These are phyloP conservation scores for Magallana gigas DNA, from an alignment of 1,140 invertebrate species.

Conservation along the genomic window DNA sequence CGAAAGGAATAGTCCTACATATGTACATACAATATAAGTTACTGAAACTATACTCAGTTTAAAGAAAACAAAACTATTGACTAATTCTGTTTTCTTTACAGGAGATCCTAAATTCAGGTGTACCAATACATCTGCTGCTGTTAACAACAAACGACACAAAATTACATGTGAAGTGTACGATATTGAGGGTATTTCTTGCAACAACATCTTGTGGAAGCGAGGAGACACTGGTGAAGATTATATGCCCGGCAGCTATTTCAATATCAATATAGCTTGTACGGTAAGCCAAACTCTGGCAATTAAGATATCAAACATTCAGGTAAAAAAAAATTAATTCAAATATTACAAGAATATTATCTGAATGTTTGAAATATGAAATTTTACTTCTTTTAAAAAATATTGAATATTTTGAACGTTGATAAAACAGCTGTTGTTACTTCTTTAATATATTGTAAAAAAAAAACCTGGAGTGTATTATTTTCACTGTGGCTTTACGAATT, in stretches of 20 bases:
- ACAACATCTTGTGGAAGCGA: background rate
- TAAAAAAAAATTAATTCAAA: background rate
- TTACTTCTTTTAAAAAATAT: too few relatives aligned
- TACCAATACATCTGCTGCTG: background rate
- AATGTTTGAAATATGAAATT: too few relatives aligned
- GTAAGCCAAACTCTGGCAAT: background rate
- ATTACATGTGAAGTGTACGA: background rate
- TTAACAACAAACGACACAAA: background rate
- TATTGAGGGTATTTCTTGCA: background rate
- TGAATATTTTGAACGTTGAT: too few relatives aligned
- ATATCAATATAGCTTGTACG: background rate
- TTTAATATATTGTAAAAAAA: too few relatives aligned
- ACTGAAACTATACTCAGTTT: too few relatives aligned
- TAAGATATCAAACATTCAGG: background rate
- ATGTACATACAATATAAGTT: too few relatives aligned
- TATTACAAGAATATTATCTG: too few relatives aligned
- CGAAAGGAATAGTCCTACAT: too few relatives aligned
- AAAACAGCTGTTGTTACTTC: background rate
- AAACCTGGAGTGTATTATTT: too few relatives aligned
- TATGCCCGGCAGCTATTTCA: background rate
- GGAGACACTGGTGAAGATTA: background rate
- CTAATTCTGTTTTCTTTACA: background rate
- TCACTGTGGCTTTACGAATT: too few relatives aligned
- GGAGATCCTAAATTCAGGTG: background rate
- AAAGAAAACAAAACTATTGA: too few relatives aligned